A percentile compares a stretch with the other conserved stretches of the same genome.
Evolutionary conservation across 2,888 invertebrate species (phyloP).

Genomic region (Hemithea aestivaria): DNA sequence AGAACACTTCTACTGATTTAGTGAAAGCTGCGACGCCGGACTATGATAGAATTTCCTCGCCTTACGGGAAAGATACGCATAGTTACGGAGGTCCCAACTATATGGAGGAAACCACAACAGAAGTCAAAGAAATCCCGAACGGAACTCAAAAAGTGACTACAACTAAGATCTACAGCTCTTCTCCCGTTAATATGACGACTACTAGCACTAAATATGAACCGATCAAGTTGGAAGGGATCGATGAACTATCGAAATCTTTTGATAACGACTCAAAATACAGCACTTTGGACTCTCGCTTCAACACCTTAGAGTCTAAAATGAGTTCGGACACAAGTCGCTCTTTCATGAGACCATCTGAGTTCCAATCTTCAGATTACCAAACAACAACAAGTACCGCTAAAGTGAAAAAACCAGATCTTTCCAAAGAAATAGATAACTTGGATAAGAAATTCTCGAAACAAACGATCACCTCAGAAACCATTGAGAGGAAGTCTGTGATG

Average conservation of each 20-base stretch:
- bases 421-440: constrained; percentile 76
- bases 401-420: constrained; percentile 57
- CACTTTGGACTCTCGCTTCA: constrained; percentile 68
- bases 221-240: constrained; percentile 69
- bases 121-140: constrained; percentile 76
- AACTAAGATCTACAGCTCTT: constrained; percentile 78
- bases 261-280: constrained; percentile 74
- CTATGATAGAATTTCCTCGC: constrained; percentile 63
- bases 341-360: constrained; percentile 75
- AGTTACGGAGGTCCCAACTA: constrained; percentile 67
- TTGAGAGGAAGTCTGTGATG: constrained; percentile 83
- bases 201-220: constrained; percentile 74
- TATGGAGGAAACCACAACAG: constrained; percentile 72
- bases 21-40: constrained; percentile 65
- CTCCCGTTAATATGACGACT: constrained; percentile 72
- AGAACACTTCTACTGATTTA: constrained; percentile 49
- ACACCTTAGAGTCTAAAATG: constrained; percentile 67
- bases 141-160: constrained; percentile 78
- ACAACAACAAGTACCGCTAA: constrained; percentile 47
- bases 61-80: constrained; percentile 63
- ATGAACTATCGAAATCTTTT: constrained; percentile 73
- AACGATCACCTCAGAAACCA: constrained; percentile 83
- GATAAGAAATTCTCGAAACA: constrained; percentile 84
- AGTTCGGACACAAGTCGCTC: constrained; percentile 71
- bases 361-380: constrained; percentile 61